Conservation (phyloP, 2,113 vertebrate species). For the Megatriorchis doriae region DNA sequence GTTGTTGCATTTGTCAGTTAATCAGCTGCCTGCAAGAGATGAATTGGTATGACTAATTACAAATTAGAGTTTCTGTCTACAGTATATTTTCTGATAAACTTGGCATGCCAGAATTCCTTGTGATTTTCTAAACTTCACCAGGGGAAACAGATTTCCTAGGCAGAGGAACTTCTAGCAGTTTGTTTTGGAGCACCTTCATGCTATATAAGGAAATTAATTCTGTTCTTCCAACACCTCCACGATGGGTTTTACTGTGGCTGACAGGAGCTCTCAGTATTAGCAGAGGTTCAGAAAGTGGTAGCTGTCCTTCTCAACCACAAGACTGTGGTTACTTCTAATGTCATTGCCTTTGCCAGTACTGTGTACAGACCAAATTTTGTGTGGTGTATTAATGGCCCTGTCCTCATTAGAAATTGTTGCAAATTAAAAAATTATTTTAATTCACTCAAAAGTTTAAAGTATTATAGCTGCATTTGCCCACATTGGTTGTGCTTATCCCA, state of each 20-base stretch:
- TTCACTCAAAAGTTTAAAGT: neutral
- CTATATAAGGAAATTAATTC: neutral
- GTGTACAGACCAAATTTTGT: neutral
- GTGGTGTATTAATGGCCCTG: neutral
- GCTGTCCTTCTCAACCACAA: neutral
- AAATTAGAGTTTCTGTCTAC: neutral
- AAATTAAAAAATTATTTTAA: neutral
- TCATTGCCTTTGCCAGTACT: neutral
- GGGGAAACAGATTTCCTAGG: neutral
- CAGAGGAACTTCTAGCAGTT: neutral
- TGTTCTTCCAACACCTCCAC: neutral
- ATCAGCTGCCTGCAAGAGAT: neutral
- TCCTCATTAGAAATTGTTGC: neutral
- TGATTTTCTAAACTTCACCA: neutral
- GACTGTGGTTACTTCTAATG: neutral
- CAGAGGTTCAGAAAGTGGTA: neutral
- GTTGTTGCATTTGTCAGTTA: slow-evolving; percentile 17
- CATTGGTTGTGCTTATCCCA: neutral
- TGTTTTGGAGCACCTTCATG: neutral
- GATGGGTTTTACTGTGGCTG: neutral
- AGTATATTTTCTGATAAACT: neutral
- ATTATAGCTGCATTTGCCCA: neutral
- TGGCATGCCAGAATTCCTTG: neutral
- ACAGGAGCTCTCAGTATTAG: neutral
- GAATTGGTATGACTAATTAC: neutral